Evolutionary conservation across 2,888 invertebrate species (phyloP).

Genomic region (Chalcosyrphus nemorum): DNA sequence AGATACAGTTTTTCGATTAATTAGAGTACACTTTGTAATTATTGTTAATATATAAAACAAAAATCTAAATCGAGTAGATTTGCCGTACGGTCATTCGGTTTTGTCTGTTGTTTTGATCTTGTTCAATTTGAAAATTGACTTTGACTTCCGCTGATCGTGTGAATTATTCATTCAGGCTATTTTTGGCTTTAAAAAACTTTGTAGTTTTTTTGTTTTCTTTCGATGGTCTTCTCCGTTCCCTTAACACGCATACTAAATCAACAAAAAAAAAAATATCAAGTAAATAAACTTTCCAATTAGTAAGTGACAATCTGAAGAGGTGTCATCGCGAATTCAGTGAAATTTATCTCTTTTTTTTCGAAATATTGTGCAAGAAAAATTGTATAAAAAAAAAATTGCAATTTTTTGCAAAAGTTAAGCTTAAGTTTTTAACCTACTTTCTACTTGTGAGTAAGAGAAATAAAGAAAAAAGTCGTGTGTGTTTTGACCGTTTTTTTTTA

Average conservation of each 20-base stretch:
- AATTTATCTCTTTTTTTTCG: constrained; percentile 31
- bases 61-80: not conserved
- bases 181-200: constrained; percentile 29
- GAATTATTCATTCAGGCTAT: constrained; percentile 40
- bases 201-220: not conserved
- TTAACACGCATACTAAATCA: constrained; percentile 54
- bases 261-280: constrained; percentile 10
- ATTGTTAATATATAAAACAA: not conserved
- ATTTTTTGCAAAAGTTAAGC: constrained; percentile 25
- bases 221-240: constrained; percentile 14
- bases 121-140: constrained; percentile 1
- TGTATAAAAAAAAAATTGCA: constrained; percentile 32
- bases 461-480: constrained; percentile 27
- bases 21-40: constrained; percentile 5
- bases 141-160: constrained; percentile 18
- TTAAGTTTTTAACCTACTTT: constrained; percentile 64
- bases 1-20: constrained; percentile 6
- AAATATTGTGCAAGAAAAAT: constrained; percentile 51
- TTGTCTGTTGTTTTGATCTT: constrained; percentile 6
- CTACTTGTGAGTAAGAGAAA: constrained; percentile 54
- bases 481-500: constrained; percentile 22
- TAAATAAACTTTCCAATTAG: constrained; percentile 68
- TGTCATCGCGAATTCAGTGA: constrained; percentile 54
- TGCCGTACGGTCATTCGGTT: constrained; percentile 4
- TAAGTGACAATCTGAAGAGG: constrained; percentile 44